These are phyloP conservation scores for Ranitomeya variabilis DNA, from an alignment of 2,113 vertebrate genomes.

Conservation along the genomic window DNA sequence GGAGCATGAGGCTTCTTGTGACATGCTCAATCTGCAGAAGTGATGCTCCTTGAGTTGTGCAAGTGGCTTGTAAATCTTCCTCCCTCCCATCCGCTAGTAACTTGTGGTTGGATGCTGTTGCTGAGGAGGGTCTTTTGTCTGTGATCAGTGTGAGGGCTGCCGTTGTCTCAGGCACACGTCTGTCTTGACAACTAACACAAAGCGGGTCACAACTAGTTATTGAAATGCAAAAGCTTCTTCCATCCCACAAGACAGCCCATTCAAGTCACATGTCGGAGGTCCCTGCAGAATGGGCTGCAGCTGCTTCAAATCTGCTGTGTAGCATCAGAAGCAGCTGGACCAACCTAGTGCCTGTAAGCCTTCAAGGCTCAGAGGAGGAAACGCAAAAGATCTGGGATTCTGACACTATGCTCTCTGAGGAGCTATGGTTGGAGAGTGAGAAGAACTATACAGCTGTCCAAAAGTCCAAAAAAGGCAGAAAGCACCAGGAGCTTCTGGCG, in stretches of 20 bases:
- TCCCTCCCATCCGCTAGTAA: conserved; percentile 34
- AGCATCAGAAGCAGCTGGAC: conserved; percentile 75
- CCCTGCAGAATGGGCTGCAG: conserved; percentile 79
- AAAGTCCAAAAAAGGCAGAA: conserved; percentile 82
- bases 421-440: conserved; percentile 78
- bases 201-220: conserved; percentile 75
- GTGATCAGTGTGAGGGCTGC: conserved; percentile 75
- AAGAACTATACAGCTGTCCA: conserved; percentile 75
- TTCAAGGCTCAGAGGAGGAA: conserved; percentile 69
- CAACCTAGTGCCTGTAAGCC: conserved; percentile 68
- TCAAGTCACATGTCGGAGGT: conserved; percentile 82
- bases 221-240: conserved; percentile 80
- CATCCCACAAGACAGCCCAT: conserved; percentile 74
- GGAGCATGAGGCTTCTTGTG: conserved; percentile 60
- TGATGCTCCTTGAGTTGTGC: conserved; percentile 70
- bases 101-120: conserved; percentile 62
- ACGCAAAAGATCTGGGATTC: conserved; percentile 76
- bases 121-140: conserved; percentile 56
- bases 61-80: conserved; percentile 65
- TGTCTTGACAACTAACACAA: conserved; percentile 76
- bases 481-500: conserved; percentile 88
- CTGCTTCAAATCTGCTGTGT: conserved; percentile 78
- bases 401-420: conserved; percentile 70
- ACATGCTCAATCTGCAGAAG: conserved; percentile 64
- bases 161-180: conserved; percentile 88